Conservation (phyloP, 2,888 invertebrate genomes). For the Orthosia gracilis region DNA sequence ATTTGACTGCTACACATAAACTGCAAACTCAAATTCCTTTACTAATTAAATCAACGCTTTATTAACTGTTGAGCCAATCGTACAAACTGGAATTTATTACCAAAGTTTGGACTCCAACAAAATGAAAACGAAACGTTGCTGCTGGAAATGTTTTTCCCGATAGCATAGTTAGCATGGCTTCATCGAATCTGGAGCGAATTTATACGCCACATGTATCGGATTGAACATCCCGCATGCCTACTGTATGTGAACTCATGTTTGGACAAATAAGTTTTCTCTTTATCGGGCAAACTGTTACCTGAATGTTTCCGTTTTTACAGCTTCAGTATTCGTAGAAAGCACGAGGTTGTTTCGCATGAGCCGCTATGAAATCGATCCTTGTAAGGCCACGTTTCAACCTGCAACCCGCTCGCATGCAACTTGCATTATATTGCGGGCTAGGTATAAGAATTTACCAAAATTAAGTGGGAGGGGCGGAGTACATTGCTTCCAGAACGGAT, state of each 20-base stretch:
- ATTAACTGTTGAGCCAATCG: constrained; percentile 35
- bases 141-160: constrained; percentile 4
- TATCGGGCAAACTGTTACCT: neutral
- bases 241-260: too few species aligned
- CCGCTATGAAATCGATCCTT: neutral
- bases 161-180: constrained; percentile 1
- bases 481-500: too few species aligned
- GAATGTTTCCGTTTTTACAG: neutral
- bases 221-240: too few species aligned
- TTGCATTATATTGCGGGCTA: too few species aligned
- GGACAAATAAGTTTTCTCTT: too few species aligned
- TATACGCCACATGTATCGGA: neutral
- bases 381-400: neutral
- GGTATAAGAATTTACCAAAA: too few species aligned
- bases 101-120: constrained; percentile 43
- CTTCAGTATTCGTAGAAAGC: neutral
- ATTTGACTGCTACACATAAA: constrained; percentile 23
- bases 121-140: constrained; percentile 14
- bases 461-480: too few species aligned
- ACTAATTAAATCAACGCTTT: constrained; percentile 49
- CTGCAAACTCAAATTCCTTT: constrained; percentile 7
- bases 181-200: neutral
- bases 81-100: constrained; percentile 40
- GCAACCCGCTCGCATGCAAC: too few species aligned
- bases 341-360: neutral